Conservation (phyloP, 2,888 invertebrate genomes). For the Eupithecia dodoneata region DNA sequence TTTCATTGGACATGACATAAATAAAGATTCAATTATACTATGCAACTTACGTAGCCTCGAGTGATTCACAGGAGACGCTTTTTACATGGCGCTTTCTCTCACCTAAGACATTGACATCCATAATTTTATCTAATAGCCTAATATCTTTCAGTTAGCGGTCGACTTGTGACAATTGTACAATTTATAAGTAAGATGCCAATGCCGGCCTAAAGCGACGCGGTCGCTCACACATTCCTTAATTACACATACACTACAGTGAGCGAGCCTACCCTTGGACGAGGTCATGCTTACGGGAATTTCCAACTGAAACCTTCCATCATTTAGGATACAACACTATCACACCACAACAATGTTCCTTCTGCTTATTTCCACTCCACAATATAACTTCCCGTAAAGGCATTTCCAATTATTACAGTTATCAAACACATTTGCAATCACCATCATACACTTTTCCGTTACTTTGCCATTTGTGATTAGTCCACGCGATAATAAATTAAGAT, state of each 20-base stretch:
- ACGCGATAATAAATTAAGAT: conserved; percentile 82
- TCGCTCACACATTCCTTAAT: conserved; percentile 65
- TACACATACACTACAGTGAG: conserved; percentile 68
- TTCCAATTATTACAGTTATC: conserved; percentile 64
- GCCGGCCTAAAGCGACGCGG: conserved; percentile 51
- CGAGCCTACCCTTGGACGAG: conserved; percentile 57
- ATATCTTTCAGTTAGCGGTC: conserved; percentile 57
- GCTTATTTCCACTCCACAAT: conserved; percentile 62
- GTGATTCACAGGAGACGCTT: conserved; percentile 64
- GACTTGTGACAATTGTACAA: conserved; percentile 64
- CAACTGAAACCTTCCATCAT: conserved; percentile 76
- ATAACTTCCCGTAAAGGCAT: conserved; percentile 70
- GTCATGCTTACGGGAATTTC: conserved; percentile 74
- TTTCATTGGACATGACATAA: conserved; percentile 68
- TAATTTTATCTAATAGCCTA: conserved; percentile 66
- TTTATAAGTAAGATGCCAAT: conserved; percentile 65
- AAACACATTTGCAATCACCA: conserved; percentile 73
- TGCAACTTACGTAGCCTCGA: conserved; percentile 69
- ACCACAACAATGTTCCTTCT: conserved; percentile 78
- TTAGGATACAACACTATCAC: conserved; percentile 84
- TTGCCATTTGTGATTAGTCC: conserved; percentile 76
- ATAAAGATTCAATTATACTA: conserved; percentile 71
- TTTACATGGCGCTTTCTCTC: conserved; percentile 53
- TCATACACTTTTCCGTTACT: conserved; percentile 79
- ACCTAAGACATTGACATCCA: conserved; percentile 60